Evolutionary conservation across 1,140 invertebrate species (phyloP).

Genomic region (Phymastichus coffea): DNA sequence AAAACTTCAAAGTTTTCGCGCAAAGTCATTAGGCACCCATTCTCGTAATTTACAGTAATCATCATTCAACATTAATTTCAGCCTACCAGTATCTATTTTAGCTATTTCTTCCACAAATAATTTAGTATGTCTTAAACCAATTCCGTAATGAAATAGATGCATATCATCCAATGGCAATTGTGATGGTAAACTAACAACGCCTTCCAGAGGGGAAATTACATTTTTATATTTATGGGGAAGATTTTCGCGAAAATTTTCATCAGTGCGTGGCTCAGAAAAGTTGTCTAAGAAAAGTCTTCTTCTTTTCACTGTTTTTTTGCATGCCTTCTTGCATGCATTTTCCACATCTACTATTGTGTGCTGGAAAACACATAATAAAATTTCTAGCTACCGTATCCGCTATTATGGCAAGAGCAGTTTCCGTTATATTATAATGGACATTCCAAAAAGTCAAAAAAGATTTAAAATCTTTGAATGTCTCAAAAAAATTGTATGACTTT

Average conservation of each 20-base stretch:
- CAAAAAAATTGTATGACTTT: no score
- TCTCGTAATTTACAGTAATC: no score
- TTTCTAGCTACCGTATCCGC: no score
- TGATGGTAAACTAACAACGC: no score
- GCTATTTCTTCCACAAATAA: background rate
- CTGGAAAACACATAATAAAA: no score
- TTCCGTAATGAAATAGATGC: background rate
- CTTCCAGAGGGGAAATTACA: background rate
- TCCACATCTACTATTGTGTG: no score
- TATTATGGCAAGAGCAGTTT: no score
- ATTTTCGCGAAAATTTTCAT: background rate
- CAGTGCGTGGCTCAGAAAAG: no score
- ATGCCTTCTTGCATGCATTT: background rate
- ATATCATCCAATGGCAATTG: background rate
- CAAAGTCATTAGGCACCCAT: conserved; percentile 45
- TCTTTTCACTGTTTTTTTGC: background rate
- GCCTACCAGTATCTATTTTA: background rate
- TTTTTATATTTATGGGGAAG: background rate
- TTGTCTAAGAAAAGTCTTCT: background rate
- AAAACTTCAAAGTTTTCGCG: conserved; percentile 44
- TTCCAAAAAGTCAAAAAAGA: no score
- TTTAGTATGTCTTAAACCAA: background rate
- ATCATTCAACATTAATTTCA: background rate
- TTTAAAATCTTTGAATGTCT: no score
- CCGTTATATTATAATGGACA: no score